Base-by-base conservation (phyloP, 2,888 invertebrate species). In the Bellardia bayeri region DNA sequence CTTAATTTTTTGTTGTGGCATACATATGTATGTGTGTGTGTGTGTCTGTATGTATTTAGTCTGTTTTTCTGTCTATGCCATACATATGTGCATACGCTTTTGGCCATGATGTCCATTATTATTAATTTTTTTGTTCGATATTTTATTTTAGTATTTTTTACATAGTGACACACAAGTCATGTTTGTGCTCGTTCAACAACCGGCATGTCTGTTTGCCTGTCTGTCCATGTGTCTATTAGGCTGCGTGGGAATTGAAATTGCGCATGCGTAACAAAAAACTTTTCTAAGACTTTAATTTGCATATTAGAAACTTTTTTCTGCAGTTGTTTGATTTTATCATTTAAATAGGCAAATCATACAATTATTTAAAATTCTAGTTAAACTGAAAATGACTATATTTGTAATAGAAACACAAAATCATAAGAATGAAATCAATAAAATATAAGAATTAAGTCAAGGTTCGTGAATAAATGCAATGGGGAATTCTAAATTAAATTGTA, bases 41-140 rank as follows among this genome's bases (percentile, higher is more conserved):
- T 51, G 64, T 16, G 40, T 54, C 49, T 61, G 5, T 11, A 11
- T 30, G 56, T 74, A 33, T 42, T 71, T 13, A 45, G 51, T 66
- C 37, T 56, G 16, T 49, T 37, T 63, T n/a, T 51, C 14, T 80
- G 14, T 80, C 56, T 58, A 40, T 80, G 58, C 23, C 16, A 33
- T 33, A 40, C n/a, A 63, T 76, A 82, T 16, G 74, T 33, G 30
- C n/a, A 63, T 76, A 82, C 30, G 74, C 61, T 85, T 85, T 82
- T 75, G 85, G 79, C 85, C 87, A 85, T 87, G 87, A 85, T 87
- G 87, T 85, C 87, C 85, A 82, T 85, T 81, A 85, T 64, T 84
- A 40, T 40, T n/a, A 23, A 4, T 82, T 56, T 45, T 64, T 64
- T 30, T 33, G 14, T 56, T 72, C 45, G 37, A 74, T 74, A 72